Base-by-base conservation (phyloP, 2,888 invertebrate genomes). In the Drosophila kuntzei region DNA sequence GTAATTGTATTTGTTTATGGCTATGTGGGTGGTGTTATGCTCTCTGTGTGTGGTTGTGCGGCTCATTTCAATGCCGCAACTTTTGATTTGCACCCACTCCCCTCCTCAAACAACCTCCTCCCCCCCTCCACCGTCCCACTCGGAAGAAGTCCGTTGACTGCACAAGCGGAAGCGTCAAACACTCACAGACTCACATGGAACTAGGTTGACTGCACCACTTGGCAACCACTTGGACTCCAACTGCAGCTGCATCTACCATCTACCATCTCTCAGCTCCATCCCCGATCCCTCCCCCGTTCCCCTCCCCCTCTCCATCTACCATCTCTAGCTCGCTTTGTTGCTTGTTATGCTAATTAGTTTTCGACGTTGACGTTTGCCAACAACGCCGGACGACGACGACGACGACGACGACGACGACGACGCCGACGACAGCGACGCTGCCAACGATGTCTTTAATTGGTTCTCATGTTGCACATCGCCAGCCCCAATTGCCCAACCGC, bases 271-370 rank as follows among this genome's bases (percentile, higher is more conserved):
- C 16, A 53, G 11, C 57, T 29, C 22, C 36, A 9, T 2, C 9
- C n/a, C 39, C 14, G 9, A 1, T 3, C 11, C 32, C 32, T 32
- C 51, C 1, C 6, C 11, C 25, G n/a, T n/a, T n/a, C 5, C 25
- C 34, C 11, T 11, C 25, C 9, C 25, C 8, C 16, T 27, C 25
- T 39, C 20, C 16, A 20, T 11, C 43, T 14, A 6, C 22, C 58
- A 46, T 50, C 55, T 62, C 71, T 57, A 62, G 60, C 72, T 67
- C 73, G 71, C 73, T 71, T 80, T 73, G 76, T 87, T 84, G 87
- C 89, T 80, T 89, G 86, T 82, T 90, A 90, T 90, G 90, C 82
- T 90, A 91, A 90, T 90, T 90, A 89, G 89, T 84, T 84, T 88
- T 89, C 84, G 89, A 86, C 89, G 87, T 88, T 89, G 89, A 89